These are phyloP conservation scores for Morpho deidamia DNA, from an alignment of 2,888 invertebrate species.

Conservation along the genomic window DNA sequence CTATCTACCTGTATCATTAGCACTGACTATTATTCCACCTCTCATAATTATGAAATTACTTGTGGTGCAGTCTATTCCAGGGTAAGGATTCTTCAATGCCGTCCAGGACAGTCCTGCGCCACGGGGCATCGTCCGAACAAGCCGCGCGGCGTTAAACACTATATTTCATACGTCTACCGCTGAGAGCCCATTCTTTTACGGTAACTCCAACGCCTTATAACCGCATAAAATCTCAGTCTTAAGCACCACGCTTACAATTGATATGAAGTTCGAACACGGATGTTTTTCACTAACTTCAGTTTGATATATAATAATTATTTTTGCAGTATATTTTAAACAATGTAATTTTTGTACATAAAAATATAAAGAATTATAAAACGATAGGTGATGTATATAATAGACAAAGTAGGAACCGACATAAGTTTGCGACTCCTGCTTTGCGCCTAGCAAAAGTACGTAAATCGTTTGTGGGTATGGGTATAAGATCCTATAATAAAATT, in stretches of 20 bases:
- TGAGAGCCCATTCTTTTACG: slow-evolving; percentile 53
- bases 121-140: slow-evolving; percentile 54
- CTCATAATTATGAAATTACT: slow-evolving; percentile 4
- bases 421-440: no score
- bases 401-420: no score
- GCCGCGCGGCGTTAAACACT: slow-evolving; percentile 69
- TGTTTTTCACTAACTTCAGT: slow-evolving; percentile 1
- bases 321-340: no score
- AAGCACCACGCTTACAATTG: slow-evolving; percentile 33
- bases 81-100: slow-evolving; percentile 28
- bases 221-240: slow-evolving; percentile 55
- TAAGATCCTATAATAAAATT: no score
- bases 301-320: no score
- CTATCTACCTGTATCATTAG: not conserved
- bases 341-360: no score
- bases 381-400: no score
- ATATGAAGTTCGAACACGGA: slow-evolving; percentile 7
- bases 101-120: slow-evolving; percentile 31
- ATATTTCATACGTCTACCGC: slow-evolving; percentile 66
- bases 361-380: no score
- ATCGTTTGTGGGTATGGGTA: no score
- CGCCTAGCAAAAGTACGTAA: no score
- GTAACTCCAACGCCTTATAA: slow-evolving; percentile 44
- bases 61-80: slow-evolving; percentile 9
- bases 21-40: not conserved